These are phyloP conservation scores for Cercopithecus mona DNA, from an alignment of 2,113 vertebrate species.

Conservation along the genomic window DNA sequence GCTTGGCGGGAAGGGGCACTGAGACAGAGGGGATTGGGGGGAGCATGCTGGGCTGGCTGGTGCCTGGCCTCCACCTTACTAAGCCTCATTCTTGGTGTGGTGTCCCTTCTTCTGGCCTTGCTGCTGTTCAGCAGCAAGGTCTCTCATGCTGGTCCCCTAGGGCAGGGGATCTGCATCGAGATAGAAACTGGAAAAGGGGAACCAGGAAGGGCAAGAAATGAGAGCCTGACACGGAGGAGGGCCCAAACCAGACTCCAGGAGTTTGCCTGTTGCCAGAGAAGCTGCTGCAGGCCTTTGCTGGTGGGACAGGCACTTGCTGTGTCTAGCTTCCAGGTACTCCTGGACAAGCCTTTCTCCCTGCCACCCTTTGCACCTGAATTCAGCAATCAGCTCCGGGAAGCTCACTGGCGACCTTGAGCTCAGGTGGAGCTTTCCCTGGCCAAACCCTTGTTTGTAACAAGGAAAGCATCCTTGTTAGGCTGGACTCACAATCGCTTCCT, in stretches of 20 bases:
- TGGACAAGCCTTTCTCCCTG: neutral
- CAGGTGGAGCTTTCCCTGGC: neutral
- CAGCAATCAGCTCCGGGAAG: neutral
- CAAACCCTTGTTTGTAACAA: neutral
- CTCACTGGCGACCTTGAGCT: neutral
- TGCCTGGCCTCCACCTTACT: neutral
- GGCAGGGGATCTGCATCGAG: neutral
- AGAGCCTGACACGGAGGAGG: fast-evolving
- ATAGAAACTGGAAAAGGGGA: neutral
- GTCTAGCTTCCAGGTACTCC: neutral
- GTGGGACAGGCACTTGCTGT: neutral
- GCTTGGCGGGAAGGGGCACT: neutral
- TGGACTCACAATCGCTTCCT: too few species aligned
- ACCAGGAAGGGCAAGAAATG: neutral
- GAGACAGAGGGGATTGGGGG: too few species aligned
- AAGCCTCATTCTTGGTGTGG: neutral
- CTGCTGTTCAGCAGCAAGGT: neutral
- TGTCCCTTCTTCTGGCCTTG: neutral
- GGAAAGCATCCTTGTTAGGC: neutral
- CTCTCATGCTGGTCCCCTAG: neutral
- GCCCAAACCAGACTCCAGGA: neutral
- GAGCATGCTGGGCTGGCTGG: too few species aligned
- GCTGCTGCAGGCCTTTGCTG: fast-evolving
- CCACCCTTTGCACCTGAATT: too few species aligned
- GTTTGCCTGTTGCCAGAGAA: neutral